Evolutionary conservation across 2,113 vertebrate genomes (phyloP).

Genomic region (Sarotherodon lohbergeri): DNA sequence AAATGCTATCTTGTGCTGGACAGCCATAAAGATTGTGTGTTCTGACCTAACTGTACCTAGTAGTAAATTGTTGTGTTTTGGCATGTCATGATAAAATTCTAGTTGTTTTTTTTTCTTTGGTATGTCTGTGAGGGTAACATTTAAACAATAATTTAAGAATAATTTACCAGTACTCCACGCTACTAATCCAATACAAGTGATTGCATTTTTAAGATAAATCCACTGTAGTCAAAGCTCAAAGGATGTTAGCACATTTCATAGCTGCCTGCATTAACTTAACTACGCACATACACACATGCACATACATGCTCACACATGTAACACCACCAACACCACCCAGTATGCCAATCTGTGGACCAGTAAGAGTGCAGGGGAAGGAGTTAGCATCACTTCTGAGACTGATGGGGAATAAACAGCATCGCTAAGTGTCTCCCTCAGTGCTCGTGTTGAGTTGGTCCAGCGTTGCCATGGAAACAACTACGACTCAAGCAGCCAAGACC

Average conservation of each 20-base stretch:
- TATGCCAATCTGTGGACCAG: slow-evolving; percentile 12
- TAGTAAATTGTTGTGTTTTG: not conserved
- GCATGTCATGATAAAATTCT: not conserved
- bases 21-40: not conserved
- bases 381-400: slow-evolving; percentile 63
- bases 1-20: not conserved
- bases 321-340: not conserved
- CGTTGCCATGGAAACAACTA: slow-evolving; percentile 70
- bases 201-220: not conserved
- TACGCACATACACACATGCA: not conserved
- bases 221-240: not conserved
- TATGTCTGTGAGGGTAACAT: not conserved
- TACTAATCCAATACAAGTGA: not conserved
- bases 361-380: slow-evolving; percentile 13
- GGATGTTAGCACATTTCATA: not conserved
- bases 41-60: not conserved
- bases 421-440: slow-evolving; percentile 62
- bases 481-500: slow-evolving; percentile 53
- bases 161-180: not conserved
- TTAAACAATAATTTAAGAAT: not conserved
- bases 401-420: slow-evolving; percentile 59
- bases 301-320: not conserved
- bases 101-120: not conserved
- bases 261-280: not conserved
- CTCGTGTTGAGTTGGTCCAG: slow-evolving; percentile 50